Evolutionary conservation across 2,113 vertebrate genomes (phyloP), one percentile per base, ranked within the genome.

Genomic region (Merops nubicus): DNA sequence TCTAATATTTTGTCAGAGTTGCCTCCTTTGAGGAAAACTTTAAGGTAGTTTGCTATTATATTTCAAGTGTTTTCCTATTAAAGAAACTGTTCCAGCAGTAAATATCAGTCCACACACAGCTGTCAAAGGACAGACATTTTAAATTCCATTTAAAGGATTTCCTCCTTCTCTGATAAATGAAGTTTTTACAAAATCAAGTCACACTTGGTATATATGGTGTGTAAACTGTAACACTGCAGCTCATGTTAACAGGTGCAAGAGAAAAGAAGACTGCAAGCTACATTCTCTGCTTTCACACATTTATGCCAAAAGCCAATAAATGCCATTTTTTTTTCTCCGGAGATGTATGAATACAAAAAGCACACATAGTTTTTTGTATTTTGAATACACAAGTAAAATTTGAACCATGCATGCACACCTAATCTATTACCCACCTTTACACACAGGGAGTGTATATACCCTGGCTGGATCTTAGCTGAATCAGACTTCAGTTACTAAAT

Each of bases 261-360:
- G 10, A 50, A 48, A 4, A 65, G n/a, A 29, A 16, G 29, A 88
- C 85, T 20, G 18, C 26, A 78, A 85, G 33, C 17, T 53, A 42
- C 18, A 31, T 81, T 85, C 85, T 79, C 48, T 86, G 38, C 38
- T 87, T 68, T 68, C 69, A 74, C 11, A 51, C 4, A 13, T 47
- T 47, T 33, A 54, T 33, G 36, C 12, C 54, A 62, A 47, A 91
- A 93, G n/a, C 7, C 18, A 90, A 16, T 69, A 54, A 84, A 82
- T 25, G 15, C 3, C 16, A 15, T 7, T 43, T 13, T 25, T 11
- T 18, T 3, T 1, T 3, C 5, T 2, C 5, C 1, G 20, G 51
- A 25, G 31, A 57, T 56, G 22, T 36, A 48, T 3, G 25, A 62
- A 78, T 25, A 53, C 5, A 50, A 57, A 60, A 47, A 25, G 7